Conservation (phyloP, 2,113 vertebrate species). For the Dinomys branickii region DNA sequence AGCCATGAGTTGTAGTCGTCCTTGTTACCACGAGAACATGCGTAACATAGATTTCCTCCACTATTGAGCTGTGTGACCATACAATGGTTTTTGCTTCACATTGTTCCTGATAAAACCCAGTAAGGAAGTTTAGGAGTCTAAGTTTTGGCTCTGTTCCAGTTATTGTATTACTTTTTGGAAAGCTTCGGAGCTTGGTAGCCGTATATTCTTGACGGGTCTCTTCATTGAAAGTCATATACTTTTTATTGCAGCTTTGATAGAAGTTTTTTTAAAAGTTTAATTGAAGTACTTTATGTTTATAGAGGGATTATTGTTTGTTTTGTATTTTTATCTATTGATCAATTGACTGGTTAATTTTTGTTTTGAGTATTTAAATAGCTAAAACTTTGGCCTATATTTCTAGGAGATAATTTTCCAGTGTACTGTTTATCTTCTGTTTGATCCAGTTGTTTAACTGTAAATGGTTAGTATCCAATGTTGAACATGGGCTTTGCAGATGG, state of each 20-base stretch:
- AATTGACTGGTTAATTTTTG: not conserved
- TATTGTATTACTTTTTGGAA: not conserved
- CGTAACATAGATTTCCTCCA: not conserved
- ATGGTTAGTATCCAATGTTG: not conserved
- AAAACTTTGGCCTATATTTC: not conserved
- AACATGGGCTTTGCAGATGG: not conserved
- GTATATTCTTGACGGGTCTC: not conserved
- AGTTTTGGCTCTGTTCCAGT: constrained; percentile 1
- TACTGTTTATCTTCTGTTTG: not conserved
- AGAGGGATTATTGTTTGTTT: constrained; percentile 37
- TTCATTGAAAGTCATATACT: not conserved
- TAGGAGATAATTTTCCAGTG: not conserved
- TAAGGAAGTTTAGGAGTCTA: not conserved
- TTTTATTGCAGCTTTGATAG: constrained; percentile 27
- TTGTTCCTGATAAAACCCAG: not conserved
- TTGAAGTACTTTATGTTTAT: not conserved
- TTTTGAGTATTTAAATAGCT: constrained; percentile 23
- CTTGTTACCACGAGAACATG: constrained; percentile 10
- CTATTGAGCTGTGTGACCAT: not conserved
- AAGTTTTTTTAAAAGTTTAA: not conserved
- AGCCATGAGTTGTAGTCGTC: not conserved
- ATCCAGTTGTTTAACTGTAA: not conserved
- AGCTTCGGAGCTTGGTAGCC: not conserved
- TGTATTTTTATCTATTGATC: constrained; percentile 5
- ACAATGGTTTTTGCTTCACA: not conserved